Base-by-base conservation (phyloP, 2,113 vertebrate genomes). In the Galeopterus variegatus region DNA sequence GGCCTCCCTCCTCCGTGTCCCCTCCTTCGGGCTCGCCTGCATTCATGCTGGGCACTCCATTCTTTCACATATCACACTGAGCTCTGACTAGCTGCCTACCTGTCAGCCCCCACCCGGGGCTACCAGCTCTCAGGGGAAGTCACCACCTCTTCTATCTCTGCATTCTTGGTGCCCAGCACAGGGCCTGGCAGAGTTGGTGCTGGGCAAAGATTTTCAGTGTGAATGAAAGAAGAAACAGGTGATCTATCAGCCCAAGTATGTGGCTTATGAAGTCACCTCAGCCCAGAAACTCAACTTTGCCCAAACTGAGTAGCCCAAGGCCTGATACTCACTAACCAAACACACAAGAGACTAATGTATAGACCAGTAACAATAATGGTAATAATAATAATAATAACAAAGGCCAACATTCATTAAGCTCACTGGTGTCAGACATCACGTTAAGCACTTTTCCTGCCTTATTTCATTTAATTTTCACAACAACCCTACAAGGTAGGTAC, bases 231-330 rank as follows among this genome's bases (percentile, higher is more conserved):
- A 64, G 31, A 12, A 77, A 21, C 17, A 90, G 67, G 64, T 72
- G 54, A 79, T 19, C 60, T 24, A 15, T 54, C 28, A 67, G 72
- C 56, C 26, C 14, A 60, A 76, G 45, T 76, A 33, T 77, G 19
- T 72, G 54, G 50, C 26, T 84, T 73, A 48, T 31, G 54, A 88
- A 81, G 56, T 73, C 50, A 33, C 6, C 67, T 87, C 24, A 52
- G 36, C 36, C 58, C 9, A 54, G 82, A 91, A 94, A 93, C 41
- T 77, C 82, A 65, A 45, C 67, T 65, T 93, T 60, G 75, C 80
- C 54, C 28, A 93, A 93, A 88, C 21, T 4, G 62, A 82, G 56
- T 26, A 41, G 62, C 15, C 75, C 10, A 24, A 75, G 79, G 65
- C 83, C 50, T 28, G 45, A 80, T 23, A 62, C 15, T 76, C 52